Evolutionary conservation across 2,888 invertebrate genomes (phyloP).

Genomic region (Oxytorus armatus): DNA sequence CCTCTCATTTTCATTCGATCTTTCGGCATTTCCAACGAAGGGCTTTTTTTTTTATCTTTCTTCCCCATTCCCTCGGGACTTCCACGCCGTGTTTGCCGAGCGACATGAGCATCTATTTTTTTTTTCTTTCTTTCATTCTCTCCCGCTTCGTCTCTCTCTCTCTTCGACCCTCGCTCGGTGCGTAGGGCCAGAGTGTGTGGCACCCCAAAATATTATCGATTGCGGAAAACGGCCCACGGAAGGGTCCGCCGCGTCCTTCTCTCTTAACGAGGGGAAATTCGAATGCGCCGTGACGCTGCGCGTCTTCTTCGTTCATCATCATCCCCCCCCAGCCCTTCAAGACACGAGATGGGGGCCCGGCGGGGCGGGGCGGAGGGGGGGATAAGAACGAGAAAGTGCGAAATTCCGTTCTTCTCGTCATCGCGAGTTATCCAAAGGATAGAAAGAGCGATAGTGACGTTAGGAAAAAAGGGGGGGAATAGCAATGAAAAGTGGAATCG

Average conservation of each 20-base stretch:
- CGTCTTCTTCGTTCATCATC: constrained; percentile 64
- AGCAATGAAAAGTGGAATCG: constrained; percentile 45
- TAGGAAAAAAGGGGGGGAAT: constrained; percentile 9
- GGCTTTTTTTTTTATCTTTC: constrained; percentile 16
- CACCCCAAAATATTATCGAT: constrained; percentile 76
- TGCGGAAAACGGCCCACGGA: constrained; percentile 73
- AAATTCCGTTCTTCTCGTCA: constrained; percentile 23
- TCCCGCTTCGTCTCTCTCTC: constrained; percentile 25
- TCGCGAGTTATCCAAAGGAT: neutral
- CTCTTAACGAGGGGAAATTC: constrained; percentile 74
- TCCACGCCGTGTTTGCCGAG: constrained; percentile 10
- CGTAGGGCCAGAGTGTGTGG: constrained; percentile 47
- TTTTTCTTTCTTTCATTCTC: neutral
- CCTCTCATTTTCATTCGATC: no score
- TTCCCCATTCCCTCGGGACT: neutral
- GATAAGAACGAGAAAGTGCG: constrained; percentile 24
- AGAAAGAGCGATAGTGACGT: constrained; percentile 1
- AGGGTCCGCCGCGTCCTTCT: constrained; percentile 75
- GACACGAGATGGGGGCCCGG: constrained; percentile 26
- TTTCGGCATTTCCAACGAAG: no score
- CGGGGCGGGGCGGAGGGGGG: constrained; percentile 11
- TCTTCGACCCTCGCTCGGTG: neutral
- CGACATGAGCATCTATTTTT: no score
- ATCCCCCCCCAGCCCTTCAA: constrained; percentile 20
- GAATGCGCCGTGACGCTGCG: constrained; percentile 75